A percentile compares a stretch with the other conserved stretches of the same genome.
phyloP scores from a whole-genome alignment of 1,140 invertebrate species.

The Pemphigus obesinymphae region DNA sequence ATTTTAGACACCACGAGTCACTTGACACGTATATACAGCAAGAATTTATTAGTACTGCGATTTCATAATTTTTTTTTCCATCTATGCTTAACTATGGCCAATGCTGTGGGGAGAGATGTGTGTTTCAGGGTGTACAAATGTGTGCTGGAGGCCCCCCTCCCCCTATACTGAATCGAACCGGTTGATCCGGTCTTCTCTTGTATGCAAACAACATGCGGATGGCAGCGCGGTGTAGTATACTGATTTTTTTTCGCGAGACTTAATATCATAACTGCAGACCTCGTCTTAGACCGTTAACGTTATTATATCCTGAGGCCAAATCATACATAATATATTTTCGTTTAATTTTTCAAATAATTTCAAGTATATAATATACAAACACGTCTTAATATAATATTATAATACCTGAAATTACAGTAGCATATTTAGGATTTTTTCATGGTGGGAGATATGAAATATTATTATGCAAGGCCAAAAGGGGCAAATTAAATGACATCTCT shows the following conservation, averaged over 20 bases:
- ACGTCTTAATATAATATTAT: too few species aligned
- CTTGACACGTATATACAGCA: neutral
- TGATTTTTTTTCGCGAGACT: neutral
- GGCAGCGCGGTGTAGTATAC: neutral
- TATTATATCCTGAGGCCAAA: neutral
- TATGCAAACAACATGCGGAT: constrained; percentile 8
- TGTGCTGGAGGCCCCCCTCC: neutral
- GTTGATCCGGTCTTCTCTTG: constrained; percentile 33
- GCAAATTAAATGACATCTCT: too few species aligned
- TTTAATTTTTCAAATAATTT: neutral
- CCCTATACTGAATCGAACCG: neutral
- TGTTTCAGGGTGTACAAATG: constrained; percentile 7
- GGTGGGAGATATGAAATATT: too few species aligned
- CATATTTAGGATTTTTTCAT: too few species aligned
- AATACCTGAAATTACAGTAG: too few species aligned
- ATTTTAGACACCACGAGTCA: neutral
- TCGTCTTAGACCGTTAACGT: neutral
- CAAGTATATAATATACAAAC: too few species aligned
- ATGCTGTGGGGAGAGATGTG: neutral
- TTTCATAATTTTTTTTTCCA: neutral
- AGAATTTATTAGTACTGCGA: neutral
- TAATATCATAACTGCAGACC: neutral
- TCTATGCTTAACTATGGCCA: neutral
- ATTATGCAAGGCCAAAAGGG: too few species aligned
- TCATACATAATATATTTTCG: neutral